phyloP scores from a whole-genome alignment of 2,888 invertebrate species.

The Diachrysia chrysitis region DNA sequence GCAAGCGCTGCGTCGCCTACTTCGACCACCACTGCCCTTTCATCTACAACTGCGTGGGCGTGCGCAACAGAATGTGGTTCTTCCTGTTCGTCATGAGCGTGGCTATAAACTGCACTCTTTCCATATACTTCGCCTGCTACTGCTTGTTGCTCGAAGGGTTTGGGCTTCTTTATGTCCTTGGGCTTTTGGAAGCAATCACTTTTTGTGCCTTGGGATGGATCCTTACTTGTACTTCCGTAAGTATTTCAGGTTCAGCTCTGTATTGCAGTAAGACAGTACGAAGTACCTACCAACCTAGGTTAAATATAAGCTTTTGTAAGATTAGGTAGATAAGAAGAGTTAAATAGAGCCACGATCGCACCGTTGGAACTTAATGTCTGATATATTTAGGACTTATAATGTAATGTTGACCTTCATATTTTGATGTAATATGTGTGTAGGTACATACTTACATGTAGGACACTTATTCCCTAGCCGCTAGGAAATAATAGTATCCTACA shows the following conservation, averaged over 20 bases:
- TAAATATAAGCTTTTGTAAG: neutral
- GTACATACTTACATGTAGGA: neutral
- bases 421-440: neutral
- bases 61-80: conserved; percentile 98
- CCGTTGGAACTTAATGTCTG: too few relatives aligned
- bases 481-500: too few relatives aligned
- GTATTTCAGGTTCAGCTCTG: conserved; percentile 60
- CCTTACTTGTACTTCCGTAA: conserved; percentile 95
- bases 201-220: conserved; percentile 97
- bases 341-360: neutral
- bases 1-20: conserved; percentile 96
- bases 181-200: conserved; percentile 94
- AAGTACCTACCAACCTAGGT: neutral
- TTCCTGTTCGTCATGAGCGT: conserved; percentile 96
- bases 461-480: neutral
- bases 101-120: conserved; percentile 95
- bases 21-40: conserved; percentile 99
- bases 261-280: neutral
- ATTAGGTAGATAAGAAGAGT: neutral
- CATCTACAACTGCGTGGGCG: conserved; percentile 98
- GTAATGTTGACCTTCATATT: neutral
- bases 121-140: conserved; percentile 96
- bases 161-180: conserved; percentile 95
- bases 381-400: neutral
- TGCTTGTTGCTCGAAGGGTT: conserved; percentile 95